A percentile compares a stretch with the other conserved stretches of the same genome.
phyloP scores from a whole-genome alignment of 2,888 invertebrate species.

The Polydrusus cervinus region DNA sequence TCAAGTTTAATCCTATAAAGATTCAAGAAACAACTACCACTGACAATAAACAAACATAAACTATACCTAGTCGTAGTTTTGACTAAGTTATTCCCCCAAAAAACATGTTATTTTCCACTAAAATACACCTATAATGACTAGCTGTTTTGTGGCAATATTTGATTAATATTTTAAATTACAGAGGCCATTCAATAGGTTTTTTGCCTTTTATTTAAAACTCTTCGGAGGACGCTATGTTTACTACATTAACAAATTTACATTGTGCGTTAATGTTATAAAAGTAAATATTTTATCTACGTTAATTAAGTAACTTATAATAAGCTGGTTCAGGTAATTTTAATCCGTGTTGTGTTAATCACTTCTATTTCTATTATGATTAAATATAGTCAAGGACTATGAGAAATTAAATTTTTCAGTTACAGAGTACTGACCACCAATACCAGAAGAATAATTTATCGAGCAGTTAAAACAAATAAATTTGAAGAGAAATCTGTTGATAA shows the following conservation, averaged over 20 bases:
- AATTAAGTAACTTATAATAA: slow-evolving; percentile 35
- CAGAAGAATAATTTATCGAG: neutral
- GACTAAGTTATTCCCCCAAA: slow-evolving; percentile 38
- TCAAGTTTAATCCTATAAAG: slow-evolving; percentile 23
- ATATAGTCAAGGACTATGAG: slow-evolving; percentile 20
- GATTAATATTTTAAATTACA: slow-evolving; percentile 32
- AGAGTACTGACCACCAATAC: slow-evolving; percentile 8
- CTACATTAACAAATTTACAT: slow-evolving; percentile 46
- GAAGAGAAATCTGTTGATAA: too few species aligned
- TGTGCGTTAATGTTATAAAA: slow-evolving; percentile 35
- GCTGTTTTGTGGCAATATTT: slow-evolving; percentile 36
- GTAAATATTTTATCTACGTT: slow-evolving; percentile 42
- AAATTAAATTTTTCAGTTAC: slow-evolving; percentile 10
- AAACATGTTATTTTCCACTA: slow-evolving; percentile 29
- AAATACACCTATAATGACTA: slow-evolving; percentile 40
- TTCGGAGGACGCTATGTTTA: slow-evolving; percentile 34
- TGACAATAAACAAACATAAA: slow-evolving; percentile 25
- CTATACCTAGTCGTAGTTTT: slow-evolving; percentile 23
- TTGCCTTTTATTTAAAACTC: slow-evolving; percentile 38
- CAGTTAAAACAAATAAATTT: neutral
- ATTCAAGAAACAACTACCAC: slow-evolving; percentile 4
- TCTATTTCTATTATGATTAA: slow-evolving; percentile 32
- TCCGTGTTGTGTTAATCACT: slow-evolving; percentile 32
- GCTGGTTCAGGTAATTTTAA: slow-evolving; percentile 27
- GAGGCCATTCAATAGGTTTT: slow-evolving; percentile 21